Evolutionary conservation across 2,113 vertebrate species (phyloP), one percentile per base, ranked within the genome.

Genomic region (Rhinolophus ferrumequinum): DNA sequence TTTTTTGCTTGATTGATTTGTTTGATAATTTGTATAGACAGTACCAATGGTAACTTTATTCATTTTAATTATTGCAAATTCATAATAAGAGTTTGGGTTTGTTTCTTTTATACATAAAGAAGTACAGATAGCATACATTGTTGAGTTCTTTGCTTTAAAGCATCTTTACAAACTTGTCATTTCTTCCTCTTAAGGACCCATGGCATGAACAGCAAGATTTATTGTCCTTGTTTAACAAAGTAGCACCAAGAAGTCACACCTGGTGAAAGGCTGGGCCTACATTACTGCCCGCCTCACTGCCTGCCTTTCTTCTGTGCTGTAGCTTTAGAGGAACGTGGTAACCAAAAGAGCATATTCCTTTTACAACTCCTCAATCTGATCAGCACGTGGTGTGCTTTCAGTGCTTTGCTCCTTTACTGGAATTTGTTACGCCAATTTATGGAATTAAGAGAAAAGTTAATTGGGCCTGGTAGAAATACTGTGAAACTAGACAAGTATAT

Each of bases 381-480:
- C n/a, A 35, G 82, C 70, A 76, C 18, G 16, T 41, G 35, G 35
- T 81, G 21, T 73, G 30, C 80, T 80, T 88, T 95, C 33, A 73
- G 1, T 85, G 35, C 85, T 97, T 89, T 87, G 41, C 90, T 95
- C 41, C 28, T 62, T 81, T 72, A 41, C 81, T 94, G 44, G 21
- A 38, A 87, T 97, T 90, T 66, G 44, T 91, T 92, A 41, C 76
- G 52, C 72, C 64, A 80, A 24, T 6, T 87, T 94, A 38, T 73
- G 52, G 52, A 44, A 79, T 87, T 92, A 92, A 97, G 83, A 73
- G 79, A 70, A 86, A 83, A 83, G 64, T 86, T 93, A 82, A 93
- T 87, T 96, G 67, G 90, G 44, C 90, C 83, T 96, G 75, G 50
- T 88, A 52, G 73, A 97, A 92, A 91, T 93, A 86, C 54, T 94